phyloP scores from a whole-genome alignment of 2,113 vertebrate species.

The Cyprinus carpio region DNA sequence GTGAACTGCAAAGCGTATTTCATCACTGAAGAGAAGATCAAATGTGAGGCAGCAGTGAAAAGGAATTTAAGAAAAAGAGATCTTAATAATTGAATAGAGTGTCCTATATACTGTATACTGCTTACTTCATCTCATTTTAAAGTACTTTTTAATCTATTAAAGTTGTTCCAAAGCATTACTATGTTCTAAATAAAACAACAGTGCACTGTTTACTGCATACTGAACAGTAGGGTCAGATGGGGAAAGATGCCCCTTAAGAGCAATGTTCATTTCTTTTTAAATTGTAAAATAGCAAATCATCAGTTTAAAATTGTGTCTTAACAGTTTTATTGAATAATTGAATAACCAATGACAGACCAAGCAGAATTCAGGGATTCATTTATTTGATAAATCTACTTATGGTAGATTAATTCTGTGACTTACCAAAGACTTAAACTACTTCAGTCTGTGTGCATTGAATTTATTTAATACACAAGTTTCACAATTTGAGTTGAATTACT shows the following conservation, averaged over 20 bases:
- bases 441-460: too few relatives aligned
- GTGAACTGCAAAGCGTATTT: slow-evolving; percentile 1
- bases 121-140: background rate
- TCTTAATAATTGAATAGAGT: background rate
- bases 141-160: background rate
- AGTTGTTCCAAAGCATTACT: background rate
- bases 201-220: background rate
- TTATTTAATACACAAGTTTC: too few relatives aligned
- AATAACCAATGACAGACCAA: too few relatives aligned
- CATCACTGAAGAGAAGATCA: slow-evolving; percentile 2
- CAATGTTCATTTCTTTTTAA: background rate
- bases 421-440: too few relatives aligned
- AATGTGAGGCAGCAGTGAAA: background rate
- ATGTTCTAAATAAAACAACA: background rate
- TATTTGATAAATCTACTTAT: too few relatives aligned
- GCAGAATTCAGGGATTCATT: too few relatives aligned
- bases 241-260: background rate
- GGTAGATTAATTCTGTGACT: too few relatives aligned
- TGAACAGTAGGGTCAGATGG: background rate
- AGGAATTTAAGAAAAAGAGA: background rate
- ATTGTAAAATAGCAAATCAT: too few relatives aligned
- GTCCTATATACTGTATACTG: background rate
- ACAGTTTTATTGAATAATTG: too few relatives aligned
- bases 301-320: too few relatives aligned
- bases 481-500: too few relatives aligned